These are phyloP conservation scores for Verasper variegatus DNA, from an alignment of 2,113 vertebrate species.

Conservation along the genomic window DNA sequence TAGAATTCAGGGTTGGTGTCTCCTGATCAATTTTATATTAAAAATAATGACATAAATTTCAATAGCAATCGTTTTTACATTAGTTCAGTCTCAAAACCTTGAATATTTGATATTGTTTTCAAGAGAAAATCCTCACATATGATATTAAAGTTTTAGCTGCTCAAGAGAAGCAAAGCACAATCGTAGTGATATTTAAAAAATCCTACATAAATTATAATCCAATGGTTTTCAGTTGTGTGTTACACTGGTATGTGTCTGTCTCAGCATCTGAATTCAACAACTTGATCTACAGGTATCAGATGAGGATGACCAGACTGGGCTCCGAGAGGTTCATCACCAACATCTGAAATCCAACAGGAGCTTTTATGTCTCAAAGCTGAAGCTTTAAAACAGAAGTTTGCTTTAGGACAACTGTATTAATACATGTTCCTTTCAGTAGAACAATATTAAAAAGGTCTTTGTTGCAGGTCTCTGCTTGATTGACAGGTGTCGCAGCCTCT, in stretches of 20 bases:
- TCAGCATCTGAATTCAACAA: no score
- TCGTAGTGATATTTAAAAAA: no score
- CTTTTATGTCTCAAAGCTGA: neutral
- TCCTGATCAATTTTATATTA: no score
- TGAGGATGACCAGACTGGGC: neutral
- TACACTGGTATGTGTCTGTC: no score
- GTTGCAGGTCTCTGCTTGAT: neutral
- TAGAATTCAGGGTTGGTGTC: no score
- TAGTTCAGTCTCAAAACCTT: neutral
- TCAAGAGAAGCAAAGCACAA: no score
- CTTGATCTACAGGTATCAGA: neutral
- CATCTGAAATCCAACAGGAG: slow-evolving; percentile 15
- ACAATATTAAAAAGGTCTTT: slow-evolving; percentile 1
- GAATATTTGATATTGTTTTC: neutral
- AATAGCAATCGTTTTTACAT: neutral
- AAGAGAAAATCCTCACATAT: slow-evolving; percentile 8
- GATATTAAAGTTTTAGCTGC: neutral
- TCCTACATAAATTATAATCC: no score
- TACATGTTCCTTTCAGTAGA: neutral
- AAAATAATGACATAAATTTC: neutral
- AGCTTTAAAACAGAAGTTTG: neutral
- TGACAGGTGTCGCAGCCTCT: neutral
- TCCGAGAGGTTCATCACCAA: neutral
- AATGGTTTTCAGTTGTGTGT: no score
- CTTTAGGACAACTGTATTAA: neutral